Evolutionary conservation across 2,888 invertebrate genomes (phyloP), one percentile per base, ranked within the genome.

Genomic region (Augochlorella aurata): DNA sequence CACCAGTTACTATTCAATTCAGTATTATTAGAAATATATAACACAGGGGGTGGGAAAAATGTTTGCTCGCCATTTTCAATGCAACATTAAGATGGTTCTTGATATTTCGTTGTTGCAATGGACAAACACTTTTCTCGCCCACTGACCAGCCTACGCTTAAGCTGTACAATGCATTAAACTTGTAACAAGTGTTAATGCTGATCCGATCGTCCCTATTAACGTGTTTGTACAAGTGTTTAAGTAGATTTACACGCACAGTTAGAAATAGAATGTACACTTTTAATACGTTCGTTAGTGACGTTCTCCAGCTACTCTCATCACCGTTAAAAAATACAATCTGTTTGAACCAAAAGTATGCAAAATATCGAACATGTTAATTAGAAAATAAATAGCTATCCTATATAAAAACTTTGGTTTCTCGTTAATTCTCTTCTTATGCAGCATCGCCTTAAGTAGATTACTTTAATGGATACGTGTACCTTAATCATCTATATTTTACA

Each of bases 361-460:
- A 29, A 58, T 80, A 83, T 74, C 24, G 79, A 80, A 80, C 72
- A 47, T 18, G 65, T 84, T 79, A 74, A 74, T 80, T 63, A 71
- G 68, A 78, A 78, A 85, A 86, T 79, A 79, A 84, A 84, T 66
- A 84, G 66, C 67, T 87, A 76, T 38, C 21, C 63, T 79, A 85
- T 58, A 44, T 79, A 80, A 82, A 88, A 86, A 79, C 82, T 88
- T 88, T 86, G 79, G 74, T 84, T 73, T 54, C 18, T 71, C 66
- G 29, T 70, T 73, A 65, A 12, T 78, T 49, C 44, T 70, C 65
- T 77, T 49, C 58, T 61, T 76, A 29, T 63, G 52, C 21, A 49
- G 21, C 44, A 29, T 79, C 52, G 49, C 29, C 71, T 73, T 81
- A 83, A 74, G 49, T 83, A 81, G 63, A 79, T 71, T 68, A 44